phyloP scores from a whole-genome alignment of 2,113 vertebrate species.

The Cairina moschata region DNA sequence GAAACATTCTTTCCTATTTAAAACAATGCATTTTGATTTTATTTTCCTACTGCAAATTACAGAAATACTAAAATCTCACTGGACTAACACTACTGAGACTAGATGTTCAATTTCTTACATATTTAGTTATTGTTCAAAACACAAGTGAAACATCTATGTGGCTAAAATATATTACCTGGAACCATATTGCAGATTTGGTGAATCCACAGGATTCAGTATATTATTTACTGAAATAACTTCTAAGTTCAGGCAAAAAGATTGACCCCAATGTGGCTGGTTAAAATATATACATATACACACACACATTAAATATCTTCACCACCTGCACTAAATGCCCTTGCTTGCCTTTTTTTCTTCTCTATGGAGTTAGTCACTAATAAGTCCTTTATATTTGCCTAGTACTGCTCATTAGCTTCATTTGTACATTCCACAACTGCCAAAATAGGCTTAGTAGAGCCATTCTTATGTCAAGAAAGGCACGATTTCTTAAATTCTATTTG shows the following conservation, averaged over 20 bases:
- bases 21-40: background rate
- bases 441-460: background rate
- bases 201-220: background rate
- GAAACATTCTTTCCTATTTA: background rate
- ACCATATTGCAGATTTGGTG: rapidly evolving
- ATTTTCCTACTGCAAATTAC: background rate
- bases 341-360: background rate
- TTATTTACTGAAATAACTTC: background rate
- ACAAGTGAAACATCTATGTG: background rate
- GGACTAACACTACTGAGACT: background rate
- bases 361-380: background rate
- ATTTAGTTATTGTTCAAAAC: background rate
- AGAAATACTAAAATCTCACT: background rate
- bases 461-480: background rate
- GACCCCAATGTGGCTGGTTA: background rate
- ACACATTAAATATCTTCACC: background rate
- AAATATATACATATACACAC: no score
- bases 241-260: background rate
- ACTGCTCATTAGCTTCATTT: background rate
- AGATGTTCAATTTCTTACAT: background rate
- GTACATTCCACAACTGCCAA: background rate
- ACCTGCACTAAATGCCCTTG: background rate
- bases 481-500: background rate
- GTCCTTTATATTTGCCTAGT: background rate
- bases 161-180: background rate